Conservation (phyloP, 2,113 vertebrate species). For the Syngnathoides biaculeatus region DNA sequence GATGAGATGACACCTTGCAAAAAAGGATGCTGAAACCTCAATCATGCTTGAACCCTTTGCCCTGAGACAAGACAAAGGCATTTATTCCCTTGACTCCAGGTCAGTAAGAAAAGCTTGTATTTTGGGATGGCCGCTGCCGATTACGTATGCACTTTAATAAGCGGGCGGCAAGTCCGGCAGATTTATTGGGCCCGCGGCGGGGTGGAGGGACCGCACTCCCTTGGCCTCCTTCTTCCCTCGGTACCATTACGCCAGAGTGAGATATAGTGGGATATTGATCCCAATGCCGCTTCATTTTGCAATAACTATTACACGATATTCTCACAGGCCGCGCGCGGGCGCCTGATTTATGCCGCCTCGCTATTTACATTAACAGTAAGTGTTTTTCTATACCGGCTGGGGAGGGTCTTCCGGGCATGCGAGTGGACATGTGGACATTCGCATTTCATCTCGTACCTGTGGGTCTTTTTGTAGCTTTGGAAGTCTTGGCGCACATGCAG, state of each 20-base stretch:
- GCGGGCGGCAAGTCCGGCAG: conserved; percentile 84
- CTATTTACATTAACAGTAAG: conserved; percentile 80
- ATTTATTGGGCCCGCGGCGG: conserved; percentile 93
- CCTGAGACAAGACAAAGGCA: conserved; percentile 55
- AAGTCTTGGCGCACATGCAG: conserved; percentile 39
- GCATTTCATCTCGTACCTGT: conserved; percentile 46
- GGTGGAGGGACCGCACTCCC: conserved; percentile 92
- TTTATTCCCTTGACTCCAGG: conserved; percentile 59
- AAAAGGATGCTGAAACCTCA: conserved; percentile 32
- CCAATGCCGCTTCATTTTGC: conserved; percentile 94
- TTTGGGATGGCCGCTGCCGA: conserved; percentile 76
- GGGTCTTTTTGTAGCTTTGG: conserved; percentile 46
- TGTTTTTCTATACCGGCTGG: conserved; percentile 75
- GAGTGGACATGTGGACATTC: conserved; percentile 60
- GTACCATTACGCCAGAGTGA: conserved; percentile 92
- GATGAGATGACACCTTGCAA: background rate
- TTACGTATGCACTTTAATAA: conserved; percentile 91
- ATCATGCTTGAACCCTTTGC: conserved; percentile 55
- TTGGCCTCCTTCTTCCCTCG: conserved; percentile 92
- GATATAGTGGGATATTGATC: conserved; percentile 98
- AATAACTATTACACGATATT: conserved; percentile 94
- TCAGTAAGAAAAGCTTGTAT: conserved; percentile 65
- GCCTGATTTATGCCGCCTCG: conserved; percentile 77
- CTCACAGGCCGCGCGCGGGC: conserved; percentile 62
- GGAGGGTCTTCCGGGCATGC: conserved; percentile 58